Evolutionary conservation across 1,140 invertebrate species (phyloP).

Genomic region (Ceratina calcarata): DNA sequence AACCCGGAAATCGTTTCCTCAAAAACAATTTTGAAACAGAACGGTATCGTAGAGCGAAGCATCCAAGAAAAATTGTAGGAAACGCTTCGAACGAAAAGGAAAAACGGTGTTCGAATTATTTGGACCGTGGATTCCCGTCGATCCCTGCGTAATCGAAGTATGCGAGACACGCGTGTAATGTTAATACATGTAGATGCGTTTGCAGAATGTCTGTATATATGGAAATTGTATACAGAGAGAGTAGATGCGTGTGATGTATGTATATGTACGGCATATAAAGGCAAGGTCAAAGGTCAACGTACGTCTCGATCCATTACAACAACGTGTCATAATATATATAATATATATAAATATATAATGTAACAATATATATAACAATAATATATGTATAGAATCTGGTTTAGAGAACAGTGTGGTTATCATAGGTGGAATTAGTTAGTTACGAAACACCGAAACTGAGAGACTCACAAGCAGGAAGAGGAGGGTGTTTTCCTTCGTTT

Average conservation of each 20-base stretch:
- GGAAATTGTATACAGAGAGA: conserved; percentile 28
- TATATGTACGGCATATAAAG: conserved; percentile 59
- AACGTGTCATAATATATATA: conserved; percentile 68
- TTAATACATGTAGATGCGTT: conserved; percentile 14
- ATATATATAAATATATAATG: conserved; percentile 41
- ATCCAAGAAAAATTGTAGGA: no score
- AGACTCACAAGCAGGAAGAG: conserved; percentile 87
- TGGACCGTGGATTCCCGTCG: neutral
- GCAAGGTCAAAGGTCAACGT: conserved; percentile 65
- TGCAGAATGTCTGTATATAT: conserved; percentile 27
- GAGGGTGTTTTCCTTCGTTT: conserved; percentile 86
- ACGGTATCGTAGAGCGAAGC: no score
- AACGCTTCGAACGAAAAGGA: no score
- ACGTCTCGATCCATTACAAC: conserved; percentile 72
- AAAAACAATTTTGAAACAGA: no score
- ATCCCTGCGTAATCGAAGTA: neutral
- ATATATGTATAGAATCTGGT: conserved; percentile 57
- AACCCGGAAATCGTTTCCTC: no score
- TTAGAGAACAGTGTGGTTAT: conserved; percentile 69
- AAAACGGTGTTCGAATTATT: neutral
- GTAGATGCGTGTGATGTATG: conserved; percentile 34
- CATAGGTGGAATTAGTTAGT: conserved; percentile 78
- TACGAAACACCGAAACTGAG: conserved; percentile 83
- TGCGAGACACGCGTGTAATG: conserved; percentile 9
- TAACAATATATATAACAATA: conserved; percentile 36